Percentiles rank a stretch among this genome's conserved stretches.
phyloP scores from a whole-genome alignment of 2,797 vertebrate species.

The Trachops cirrhosus region DNA sequence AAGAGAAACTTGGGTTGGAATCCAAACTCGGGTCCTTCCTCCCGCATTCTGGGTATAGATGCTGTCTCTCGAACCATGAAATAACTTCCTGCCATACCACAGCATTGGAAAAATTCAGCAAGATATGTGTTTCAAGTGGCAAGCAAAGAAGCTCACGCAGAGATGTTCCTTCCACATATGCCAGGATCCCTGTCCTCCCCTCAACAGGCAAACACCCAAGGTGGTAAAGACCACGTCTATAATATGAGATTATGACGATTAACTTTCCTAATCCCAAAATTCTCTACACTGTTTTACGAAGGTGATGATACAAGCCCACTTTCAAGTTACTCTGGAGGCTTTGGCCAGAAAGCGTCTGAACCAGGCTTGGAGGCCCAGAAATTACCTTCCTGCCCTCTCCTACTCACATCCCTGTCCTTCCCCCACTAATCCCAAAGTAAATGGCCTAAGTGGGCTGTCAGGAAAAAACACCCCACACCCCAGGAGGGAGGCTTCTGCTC shows the following conservation, averaged over 20 bases:
- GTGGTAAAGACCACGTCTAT: neutral
- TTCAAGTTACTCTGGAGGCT: neutral
- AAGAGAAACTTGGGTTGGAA: neutral
- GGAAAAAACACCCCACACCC: constrained; percentile 39
- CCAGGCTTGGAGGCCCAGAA: neutral
- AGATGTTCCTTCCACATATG: neutral
- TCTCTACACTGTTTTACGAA: neutral
- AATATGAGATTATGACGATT: neutral
- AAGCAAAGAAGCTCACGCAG: neutral
- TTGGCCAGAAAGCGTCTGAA: neutral
- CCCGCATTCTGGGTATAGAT: neutral
- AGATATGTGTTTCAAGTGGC: neutral
- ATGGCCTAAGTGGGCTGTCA: neutral
- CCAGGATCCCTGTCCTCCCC: neutral
- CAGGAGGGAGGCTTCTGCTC: neutral
- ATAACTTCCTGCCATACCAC: neutral
- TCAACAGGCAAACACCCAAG: neutral
- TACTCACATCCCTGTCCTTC: neutral
- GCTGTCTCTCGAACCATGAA: neutral
- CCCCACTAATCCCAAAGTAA: neutral
- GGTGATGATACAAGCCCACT: neutral
- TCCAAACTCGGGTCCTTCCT: neutral
- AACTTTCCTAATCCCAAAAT: neutral
- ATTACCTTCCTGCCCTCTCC: neutral
- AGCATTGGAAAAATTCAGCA: neutral